A percentile compares a stretch with the other conserved stretches of the same genome.
Conservation (phyloP, 2,797 vertebrate species). For the Sebastes nivosus region DNA sequence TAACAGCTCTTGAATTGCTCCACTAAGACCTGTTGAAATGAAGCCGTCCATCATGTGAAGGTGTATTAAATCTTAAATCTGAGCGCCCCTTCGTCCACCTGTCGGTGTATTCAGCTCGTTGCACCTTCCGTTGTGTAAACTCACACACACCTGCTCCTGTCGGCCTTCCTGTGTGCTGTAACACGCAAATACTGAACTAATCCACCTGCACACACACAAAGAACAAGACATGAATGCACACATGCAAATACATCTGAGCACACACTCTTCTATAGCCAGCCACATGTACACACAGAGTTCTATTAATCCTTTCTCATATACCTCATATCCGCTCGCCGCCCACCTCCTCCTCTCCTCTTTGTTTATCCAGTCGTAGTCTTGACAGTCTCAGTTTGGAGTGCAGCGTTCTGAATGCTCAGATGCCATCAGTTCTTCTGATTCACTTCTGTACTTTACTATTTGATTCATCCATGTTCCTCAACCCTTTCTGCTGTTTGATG, state of each 20-base stretch:
- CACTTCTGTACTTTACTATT: not conserved
- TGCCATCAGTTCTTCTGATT: not conserved
- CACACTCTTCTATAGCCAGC: not conserved
- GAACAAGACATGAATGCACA: not conserved
- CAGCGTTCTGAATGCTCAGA: not conserved
- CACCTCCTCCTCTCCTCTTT: not conserved
- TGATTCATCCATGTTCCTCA: not conserved
- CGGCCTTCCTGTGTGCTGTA: constrained; percentile 5
- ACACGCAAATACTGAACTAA: not conserved
- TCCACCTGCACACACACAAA: constrained; percentile 32
- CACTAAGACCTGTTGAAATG: not conserved
- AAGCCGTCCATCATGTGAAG: not conserved
- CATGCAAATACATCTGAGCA: constrained; percentile 1
- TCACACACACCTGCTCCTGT: constrained; percentile 8
- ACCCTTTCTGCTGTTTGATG: not conserved
- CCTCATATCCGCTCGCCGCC: not conserved
- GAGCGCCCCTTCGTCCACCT: not conserved
- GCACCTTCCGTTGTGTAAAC: constrained; percentile 9
- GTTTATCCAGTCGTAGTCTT: too few species aligned
- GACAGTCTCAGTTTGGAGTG: too few species aligned
- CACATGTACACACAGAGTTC: not conserved
- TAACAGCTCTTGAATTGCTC: too few species aligned
- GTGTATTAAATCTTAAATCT: not conserved
- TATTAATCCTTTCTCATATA: not conserved
- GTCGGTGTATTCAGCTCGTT: not conserved